Evolutionary conservation across 2,113 vertebrate genomes (phyloP).

Genomic region (Ivindomyrus marchei): DNA sequence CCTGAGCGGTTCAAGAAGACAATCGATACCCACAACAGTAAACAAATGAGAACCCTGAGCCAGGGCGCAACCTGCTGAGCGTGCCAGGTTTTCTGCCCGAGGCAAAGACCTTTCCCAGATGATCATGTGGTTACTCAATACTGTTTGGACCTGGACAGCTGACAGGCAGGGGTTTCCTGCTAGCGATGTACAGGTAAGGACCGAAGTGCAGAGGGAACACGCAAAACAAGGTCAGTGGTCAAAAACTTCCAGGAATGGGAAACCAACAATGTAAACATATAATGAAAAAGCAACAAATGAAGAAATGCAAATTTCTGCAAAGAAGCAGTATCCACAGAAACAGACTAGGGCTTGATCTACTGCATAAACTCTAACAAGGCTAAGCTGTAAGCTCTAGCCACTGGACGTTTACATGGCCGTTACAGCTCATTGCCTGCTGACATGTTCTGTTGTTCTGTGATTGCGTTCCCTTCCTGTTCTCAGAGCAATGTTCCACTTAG

Average conservation of each 20-base stretch:
- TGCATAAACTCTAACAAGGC: neutral
- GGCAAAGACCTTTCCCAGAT: neutral
- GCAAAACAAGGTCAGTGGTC: neutral
- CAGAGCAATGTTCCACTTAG: neutral
- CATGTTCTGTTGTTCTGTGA: neutral
- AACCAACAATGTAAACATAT: neutral
- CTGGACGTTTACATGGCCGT: neutral
- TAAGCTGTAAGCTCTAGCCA: neutral
- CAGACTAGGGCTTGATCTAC: neutral
- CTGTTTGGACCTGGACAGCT: neutral
- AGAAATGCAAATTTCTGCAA: neutral
- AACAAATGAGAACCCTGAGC: neutral
- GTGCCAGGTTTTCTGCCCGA: neutral
- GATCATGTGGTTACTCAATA: neutral
- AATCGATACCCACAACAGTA: neutral
- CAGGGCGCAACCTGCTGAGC: neutral
- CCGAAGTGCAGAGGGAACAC: neutral
- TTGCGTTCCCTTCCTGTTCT: neutral
- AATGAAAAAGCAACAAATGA: neutral
- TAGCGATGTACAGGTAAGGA: neutral
- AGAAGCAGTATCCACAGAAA: neutral
- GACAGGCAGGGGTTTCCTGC: neutral
- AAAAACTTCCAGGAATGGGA: neutral
- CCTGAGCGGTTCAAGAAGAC: neutral
- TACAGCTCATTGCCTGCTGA: neutral